Conservation (phyloP, 2,888 invertebrate species). For the Acanthacorydalis orientalis region DNA sequence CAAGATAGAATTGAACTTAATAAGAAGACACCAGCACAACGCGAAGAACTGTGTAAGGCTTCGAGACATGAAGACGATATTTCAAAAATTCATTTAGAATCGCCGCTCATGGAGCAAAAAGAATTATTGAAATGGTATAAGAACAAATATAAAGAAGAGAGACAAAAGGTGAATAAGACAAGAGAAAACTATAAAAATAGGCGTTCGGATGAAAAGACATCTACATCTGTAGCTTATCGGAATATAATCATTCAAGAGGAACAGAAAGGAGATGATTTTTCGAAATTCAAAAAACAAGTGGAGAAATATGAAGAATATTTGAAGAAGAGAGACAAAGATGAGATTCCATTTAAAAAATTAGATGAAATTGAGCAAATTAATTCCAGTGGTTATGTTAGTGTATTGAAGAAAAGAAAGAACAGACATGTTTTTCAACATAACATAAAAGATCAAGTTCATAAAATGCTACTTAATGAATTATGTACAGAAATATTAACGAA, state of each 20-base stretch:
- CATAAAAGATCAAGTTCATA: constrained; percentile 9
- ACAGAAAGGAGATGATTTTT: too few relatives aligned
- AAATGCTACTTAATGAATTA: constrained; percentile 28
- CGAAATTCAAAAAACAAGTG: too few relatives aligned
- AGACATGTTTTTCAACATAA: too few relatives aligned
- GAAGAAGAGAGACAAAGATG: too few relatives aligned
- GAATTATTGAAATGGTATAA: constrained; percentile 40
- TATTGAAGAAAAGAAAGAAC: too few relatives aligned
- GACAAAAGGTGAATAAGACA: constrained; percentile 27
- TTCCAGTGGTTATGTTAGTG: too few relatives aligned
- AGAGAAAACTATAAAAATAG: constrained; percentile 29
- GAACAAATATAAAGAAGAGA: constrained; percentile 28
- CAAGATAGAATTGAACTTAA: constrained; percentile 18
- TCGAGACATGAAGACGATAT: constrained; percentile 7
- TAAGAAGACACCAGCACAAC: constrained; percentile 18
- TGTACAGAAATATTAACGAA: constrained; percentile 35
- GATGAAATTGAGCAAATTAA: too few relatives aligned
- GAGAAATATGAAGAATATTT: too few relatives aligned
- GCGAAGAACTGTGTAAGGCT: constrained; percentile 7
- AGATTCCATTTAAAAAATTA: too few relatives aligned
- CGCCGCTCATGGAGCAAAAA: constrained; percentile 28
- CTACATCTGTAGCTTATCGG: too few relatives aligned
- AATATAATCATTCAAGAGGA: too few relatives aligned
- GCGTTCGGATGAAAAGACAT: constrained; percentile 17
- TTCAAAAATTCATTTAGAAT: constrained; percentile 22